Evolutionary conservation across 2,888 invertebrate species (phyloP).

Genomic region (Camptogramma bilineatum): DNA sequence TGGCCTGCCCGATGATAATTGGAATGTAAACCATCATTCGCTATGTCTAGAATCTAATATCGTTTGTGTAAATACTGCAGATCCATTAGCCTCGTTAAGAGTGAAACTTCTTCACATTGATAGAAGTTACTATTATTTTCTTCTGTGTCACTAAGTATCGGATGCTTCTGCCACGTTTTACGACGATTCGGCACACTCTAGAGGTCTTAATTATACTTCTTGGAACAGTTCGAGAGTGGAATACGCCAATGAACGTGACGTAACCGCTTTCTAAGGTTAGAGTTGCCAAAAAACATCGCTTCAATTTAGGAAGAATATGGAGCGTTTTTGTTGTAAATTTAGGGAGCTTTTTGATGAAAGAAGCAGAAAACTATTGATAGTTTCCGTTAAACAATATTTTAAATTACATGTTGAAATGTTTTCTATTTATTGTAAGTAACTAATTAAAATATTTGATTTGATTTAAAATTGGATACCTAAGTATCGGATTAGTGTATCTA

Average conservation of each 20-base stretch:
- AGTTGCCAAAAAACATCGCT: constrained; percentile 12
- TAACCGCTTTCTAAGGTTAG: constrained; percentile 26
- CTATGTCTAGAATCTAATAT: constrained; percentile 3
- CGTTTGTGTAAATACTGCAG: neutral
- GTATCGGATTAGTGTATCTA: too few species aligned
- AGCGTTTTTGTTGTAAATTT: too few species aligned
- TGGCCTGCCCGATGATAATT: neutral
- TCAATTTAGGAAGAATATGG: constrained; percentile 4
- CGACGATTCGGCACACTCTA: constrained; percentile 53
- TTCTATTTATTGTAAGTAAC: neutral
- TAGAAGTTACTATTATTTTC: constrained; percentile 17
- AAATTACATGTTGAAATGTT: neutral
- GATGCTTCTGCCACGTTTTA: constrained; percentile 56
- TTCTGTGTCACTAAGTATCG: constrained; percentile 37
- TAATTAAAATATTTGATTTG: neutral
- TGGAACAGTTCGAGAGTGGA: constrained; percentile 25
- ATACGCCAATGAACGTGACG: constrained; percentile 20
- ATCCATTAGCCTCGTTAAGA: neutral
- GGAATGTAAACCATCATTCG: neutral
- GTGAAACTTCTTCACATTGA: constrained; percentile 2
- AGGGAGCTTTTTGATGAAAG: too few species aligned
- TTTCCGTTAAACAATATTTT: too few species aligned
- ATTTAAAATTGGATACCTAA: too few species aligned
- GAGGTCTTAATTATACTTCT: constrained; percentile 63
- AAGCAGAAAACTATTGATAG: neutral